A percentile compares a stretch with the other conserved stretches of the same genome.
These are phyloP conservation scores for Oppia nitens DNA, from an alignment of 1,140 invertebrate species.

Conservation along the genomic window DNA sequence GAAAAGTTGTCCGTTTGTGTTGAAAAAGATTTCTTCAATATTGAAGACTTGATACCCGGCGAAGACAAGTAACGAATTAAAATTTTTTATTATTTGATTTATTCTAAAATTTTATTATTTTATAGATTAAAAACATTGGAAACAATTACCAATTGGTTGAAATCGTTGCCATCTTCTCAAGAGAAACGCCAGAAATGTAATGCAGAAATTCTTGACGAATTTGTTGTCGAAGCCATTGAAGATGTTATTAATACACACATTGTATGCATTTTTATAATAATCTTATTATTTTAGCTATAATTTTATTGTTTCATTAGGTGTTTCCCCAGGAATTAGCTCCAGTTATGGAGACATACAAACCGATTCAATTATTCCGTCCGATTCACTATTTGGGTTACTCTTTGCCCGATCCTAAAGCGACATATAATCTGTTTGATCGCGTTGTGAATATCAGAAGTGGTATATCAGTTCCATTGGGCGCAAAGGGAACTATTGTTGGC, in stretches of 20 bases:
- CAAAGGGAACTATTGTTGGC: slow-evolving; percentile 61
- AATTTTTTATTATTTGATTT: neutral
- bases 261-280: neutral
- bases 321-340: neutral
- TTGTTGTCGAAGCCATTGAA: slow-evolving; percentile 44
- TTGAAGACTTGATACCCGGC: slow-evolving; percentile 44
- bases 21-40: slow-evolving; percentile 40
- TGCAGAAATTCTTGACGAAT: slow-evolving; percentile 45
- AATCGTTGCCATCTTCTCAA: slow-evolving; percentile 40
- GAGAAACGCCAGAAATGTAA: slow-evolving; percentile 44
- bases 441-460: slow-evolving; percentile 55
- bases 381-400: slow-evolving; percentile 32
- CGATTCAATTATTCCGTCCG: slow-evolving; percentile 46
- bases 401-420: slow-evolving; percentile 44
- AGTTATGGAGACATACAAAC: slow-evolving; percentile 28
- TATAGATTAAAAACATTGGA: slow-evolving; percentile 30
- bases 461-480: slow-evolving; percentile 58
- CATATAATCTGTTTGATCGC: slow-evolving; percentile 56
- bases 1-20: slow-evolving; percentile 28
- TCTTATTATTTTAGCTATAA: neutral
- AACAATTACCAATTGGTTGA: slow-evolving; percentile 49
- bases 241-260: slow-evolving; percentile 32
- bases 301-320: neutral
- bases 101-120: slow-evolving; percentile 11
- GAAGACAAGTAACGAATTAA: slow-evolving; percentile 17